Conservation (phyloP, 2,797 vertebrate species). For the Falco biarmicus region DNA sequence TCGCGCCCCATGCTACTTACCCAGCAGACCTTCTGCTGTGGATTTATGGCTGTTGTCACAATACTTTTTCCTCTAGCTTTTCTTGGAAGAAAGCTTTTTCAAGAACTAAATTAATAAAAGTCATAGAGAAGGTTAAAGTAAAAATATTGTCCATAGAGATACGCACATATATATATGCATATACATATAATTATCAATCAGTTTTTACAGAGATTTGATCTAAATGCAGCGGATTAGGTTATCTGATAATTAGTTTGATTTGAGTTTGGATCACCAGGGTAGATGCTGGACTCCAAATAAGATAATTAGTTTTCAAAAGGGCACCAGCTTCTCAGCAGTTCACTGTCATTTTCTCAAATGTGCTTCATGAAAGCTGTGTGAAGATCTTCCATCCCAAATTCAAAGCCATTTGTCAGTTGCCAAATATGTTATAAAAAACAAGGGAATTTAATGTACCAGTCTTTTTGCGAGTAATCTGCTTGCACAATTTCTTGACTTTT, state of each 20-base stretch:
- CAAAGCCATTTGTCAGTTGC: background rate
- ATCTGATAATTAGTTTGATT: background rate
- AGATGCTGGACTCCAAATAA: background rate
- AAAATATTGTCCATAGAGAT: background rate
- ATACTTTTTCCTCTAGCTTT: conserved; percentile 12
- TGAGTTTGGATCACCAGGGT: background rate
- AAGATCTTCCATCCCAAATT: background rate
- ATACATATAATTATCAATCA: background rate
- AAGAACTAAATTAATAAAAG: conserved; percentile 36
- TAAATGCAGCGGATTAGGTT: background rate
- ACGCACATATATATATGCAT: rapidly evolving
- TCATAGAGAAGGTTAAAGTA: background rate
- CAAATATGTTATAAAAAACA: background rate
- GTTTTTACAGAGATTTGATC: background rate
- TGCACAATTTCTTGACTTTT: background rate
- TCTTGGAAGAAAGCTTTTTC: background rate
- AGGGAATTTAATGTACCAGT: background rate
- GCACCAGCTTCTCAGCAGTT: background rate
- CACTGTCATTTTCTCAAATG: background rate
- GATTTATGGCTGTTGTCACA: conserved; percentile 49
- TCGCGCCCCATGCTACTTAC: background rate
- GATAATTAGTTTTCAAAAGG: background rate
- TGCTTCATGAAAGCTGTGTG: background rate
- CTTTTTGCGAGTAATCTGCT: background rate
- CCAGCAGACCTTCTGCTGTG: conserved; percentile 3